Evolutionary conservation across 2,797 vertebrate genomes (phyloP), one percentile per base, ranked within the genome.

Genomic region (Amblyopsis hoosieri): DNA sequence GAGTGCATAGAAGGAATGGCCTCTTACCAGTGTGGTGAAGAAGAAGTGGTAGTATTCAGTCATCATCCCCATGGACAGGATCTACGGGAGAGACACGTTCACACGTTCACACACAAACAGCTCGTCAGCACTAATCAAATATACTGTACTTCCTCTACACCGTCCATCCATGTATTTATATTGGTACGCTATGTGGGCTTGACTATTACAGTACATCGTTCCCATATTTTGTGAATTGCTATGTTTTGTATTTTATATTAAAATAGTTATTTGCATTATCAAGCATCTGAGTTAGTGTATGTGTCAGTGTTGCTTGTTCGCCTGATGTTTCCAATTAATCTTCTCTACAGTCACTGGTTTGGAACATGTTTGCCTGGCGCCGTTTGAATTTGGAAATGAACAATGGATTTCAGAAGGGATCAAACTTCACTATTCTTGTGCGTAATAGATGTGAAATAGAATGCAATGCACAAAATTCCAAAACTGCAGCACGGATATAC

Each of bases 41-140:
- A 99, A 96, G 87, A 96, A 99, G 84, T 99, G 98, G 75, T 99
- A 99, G 75, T 98, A 99, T 82, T 99, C 98, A 0, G 98, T 99
- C 97, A 99, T 99, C 98, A 99, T 99, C 66, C 98, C 98, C 97
- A 99, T 97, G 67, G 96, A 98, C 51, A 99, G 91, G 73, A 91
- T 90, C 90, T 91, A 58, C 47, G 76, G 14, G 10, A 69, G 19
- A 74, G 2, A 66, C 33, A 47, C 9, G 15, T 37, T 72, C 69
- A 52, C 29, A 4, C 31, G n/a, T 19, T 7, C 37, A 63, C 65
- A 4, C 37, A 63, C 65, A 4, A 31, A 60, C 17, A 56, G 19
- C 19, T 19, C 2, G 19, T 19, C 19, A 19, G 23, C 3, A 23
- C 19, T 19, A 19, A 19, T 19, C 2, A 19, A 19, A 19, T 19